Percentiles rank a stretch among this genome's conserved stretches.
Evolutionary conservation across 1,140 invertebrate species (phyloP).

Genomic region (Drosophila neocordata): DNA sequence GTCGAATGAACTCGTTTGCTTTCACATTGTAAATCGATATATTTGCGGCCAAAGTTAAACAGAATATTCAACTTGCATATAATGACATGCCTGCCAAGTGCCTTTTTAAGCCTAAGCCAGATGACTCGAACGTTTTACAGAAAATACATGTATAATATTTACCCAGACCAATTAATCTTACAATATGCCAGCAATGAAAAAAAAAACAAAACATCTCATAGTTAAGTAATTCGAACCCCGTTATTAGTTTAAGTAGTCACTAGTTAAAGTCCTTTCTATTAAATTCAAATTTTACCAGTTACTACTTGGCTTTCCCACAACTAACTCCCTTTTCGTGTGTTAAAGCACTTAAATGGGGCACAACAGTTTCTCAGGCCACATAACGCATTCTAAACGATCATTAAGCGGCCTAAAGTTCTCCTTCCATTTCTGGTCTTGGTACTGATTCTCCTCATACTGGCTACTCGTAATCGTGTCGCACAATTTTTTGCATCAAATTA

Average conservation of each 20-base stretch:
- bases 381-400: conserved; percentile 66
- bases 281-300: neutral
- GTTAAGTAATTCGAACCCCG: no score
- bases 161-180: no score
- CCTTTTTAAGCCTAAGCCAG: conserved; percentile 9
- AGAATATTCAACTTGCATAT: conserved; percentile 33
- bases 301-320: neutral
- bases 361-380: conserved; percentile 25
- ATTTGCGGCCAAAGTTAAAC: neutral
- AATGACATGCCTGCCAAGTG: conserved; percentile 34
- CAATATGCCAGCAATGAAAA: no score
- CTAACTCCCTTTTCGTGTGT: conserved; percentile 27
- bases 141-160: no score
- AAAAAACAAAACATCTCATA: no score
- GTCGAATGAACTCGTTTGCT: conserved; percentile 1
- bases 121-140: neutral
- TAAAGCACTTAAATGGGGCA: conserved; percentile 36
- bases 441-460: neutral
- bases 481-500: conserved; percentile 75
- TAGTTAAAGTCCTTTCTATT: neutral
- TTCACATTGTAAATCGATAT: neutral
- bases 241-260: neutral
- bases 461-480: conserved; percentile 56
- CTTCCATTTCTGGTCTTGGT: neutral
- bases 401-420: conserved; percentile 32